Conservation (phyloP, 2,888 invertebrate species). For the Chymomyza procnemis region DNA sequence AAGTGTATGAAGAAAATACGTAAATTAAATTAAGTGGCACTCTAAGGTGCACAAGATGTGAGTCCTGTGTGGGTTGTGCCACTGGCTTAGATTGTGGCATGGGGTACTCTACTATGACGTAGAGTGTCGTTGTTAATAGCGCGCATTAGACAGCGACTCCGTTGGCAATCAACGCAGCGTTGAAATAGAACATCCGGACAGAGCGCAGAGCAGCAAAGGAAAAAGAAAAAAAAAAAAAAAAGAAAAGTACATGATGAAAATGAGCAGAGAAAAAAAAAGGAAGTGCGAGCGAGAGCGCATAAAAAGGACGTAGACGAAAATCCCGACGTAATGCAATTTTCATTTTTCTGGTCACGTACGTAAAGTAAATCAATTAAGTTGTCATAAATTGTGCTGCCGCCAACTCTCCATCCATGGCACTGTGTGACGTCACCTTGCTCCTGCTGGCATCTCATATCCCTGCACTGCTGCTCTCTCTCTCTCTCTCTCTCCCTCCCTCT, state of each 20-base stretch:
- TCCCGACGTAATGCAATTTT: slow-evolving; percentile 76
- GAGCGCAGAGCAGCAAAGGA: slow-evolving; percentile 18
- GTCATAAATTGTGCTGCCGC: slow-evolving; percentile 73
- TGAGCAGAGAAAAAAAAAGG: slow-evolving; percentile 13
- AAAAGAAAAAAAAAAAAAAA: slow-evolving; percentile 31
- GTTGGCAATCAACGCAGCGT: slow-evolving; percentile 34
- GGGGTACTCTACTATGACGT: neutral
- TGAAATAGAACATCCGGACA: slow-evolving; percentile 66
- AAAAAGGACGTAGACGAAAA: slow-evolving; percentile 46
- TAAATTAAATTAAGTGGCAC: slow-evolving; percentile 35
- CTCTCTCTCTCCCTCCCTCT: too few species aligned
- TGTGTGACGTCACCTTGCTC: neutral
- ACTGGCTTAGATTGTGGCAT: neutral
- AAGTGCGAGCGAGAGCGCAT: too few species aligned
- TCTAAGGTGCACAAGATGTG: neutral
- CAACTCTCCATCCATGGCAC: neutral
- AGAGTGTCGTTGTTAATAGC: slow-evolving; percentile 30
- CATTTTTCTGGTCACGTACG: slow-evolving; percentile 77
- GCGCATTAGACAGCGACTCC: slow-evolving; percentile 37
- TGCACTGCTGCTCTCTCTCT: too few species aligned
- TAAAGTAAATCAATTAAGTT: slow-evolving; percentile 78
- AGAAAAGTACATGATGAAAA: slow-evolving; percentile 1
- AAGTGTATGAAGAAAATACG: slow-evolving; percentile 15
- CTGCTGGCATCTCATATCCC: neutral
- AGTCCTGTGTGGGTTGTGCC: neutral